Conservation (phyloP, 2,797 vertebrate species). For the Melanotaenia nigrans region DNA sequence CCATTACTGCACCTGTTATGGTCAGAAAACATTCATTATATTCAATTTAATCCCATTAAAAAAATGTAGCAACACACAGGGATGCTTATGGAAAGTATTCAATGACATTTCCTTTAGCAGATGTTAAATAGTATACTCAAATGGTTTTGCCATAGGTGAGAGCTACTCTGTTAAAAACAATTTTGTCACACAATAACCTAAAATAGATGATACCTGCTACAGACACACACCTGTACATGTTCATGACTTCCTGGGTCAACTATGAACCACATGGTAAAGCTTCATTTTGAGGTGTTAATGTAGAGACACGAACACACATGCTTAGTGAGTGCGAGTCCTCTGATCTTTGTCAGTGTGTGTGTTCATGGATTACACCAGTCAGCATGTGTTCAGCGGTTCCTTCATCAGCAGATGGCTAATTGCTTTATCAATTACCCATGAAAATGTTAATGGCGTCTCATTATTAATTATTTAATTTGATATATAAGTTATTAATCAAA, state of each 20-base stretch:
- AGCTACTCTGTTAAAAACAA: slow-evolving; percentile 41
- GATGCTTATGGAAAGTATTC: slow-evolving; percentile 24
- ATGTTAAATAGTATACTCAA: slow-evolving; percentile 61
- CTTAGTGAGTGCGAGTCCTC: slow-evolving; percentile 38
- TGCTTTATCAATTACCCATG: slow-evolving; percentile 71
- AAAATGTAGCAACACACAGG: background rate
- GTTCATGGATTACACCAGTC: slow-evolving; percentile 45
- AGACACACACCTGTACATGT: slow-evolving; percentile 27
- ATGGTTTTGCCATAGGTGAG: slow-evolving; percentile 64
- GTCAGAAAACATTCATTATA: slow-evolving; percentile 7
- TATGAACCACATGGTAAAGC: slow-evolving; percentile 38
- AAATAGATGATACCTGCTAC: slow-evolving; percentile 47
- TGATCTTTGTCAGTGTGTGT: slow-evolving; percentile 57
- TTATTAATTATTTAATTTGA: slow-evolving; percentile 66
- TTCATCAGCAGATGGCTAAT: slow-evolving; percentile 73
- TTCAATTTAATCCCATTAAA: slow-evolving; percentile 15
- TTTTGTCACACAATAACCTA: slow-evolving; percentile 2
- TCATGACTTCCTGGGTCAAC: slow-evolving; percentile 41
- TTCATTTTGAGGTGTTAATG: slow-evolving; percentile 43
- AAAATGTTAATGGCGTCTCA: slow-evolving; percentile 56
- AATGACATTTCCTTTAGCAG: slow-evolving; percentile 40
- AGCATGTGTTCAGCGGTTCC: slow-evolving; percentile 46
- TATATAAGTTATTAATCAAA: slow-evolving; percentile 55
- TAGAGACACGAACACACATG: background rate
- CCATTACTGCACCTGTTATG: slow-evolving; percentile 13